Evolutionary conservation across 2,888 invertebrate genomes (phyloP), one percentile per base, ranked within the genome.

Genomic region (Malthinus seriepunctatus): DNA sequence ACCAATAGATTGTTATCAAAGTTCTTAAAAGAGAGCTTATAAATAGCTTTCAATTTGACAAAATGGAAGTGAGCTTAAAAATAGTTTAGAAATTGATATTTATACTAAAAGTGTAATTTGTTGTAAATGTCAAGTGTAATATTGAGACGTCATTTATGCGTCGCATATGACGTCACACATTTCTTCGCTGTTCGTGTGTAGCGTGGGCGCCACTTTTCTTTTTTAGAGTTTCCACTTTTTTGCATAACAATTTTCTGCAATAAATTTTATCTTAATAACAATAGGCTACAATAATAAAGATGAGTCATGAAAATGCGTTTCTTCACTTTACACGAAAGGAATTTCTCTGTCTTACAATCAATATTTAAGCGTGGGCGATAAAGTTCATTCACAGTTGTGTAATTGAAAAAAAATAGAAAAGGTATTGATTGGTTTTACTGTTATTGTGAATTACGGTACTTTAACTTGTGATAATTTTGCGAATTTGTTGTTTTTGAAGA

Each of bases 341-440:
- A 44, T 45, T 52, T 54, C 56, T 35, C 39, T 9, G 44, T 51
- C 32, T 42, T 33, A 31, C 11, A 47, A 57, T 57, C 57, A 57
- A 57, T 57, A 57, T 44, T 37, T 52, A 38, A 32, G 47, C 14
- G 57, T 48, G 32, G 48, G 52, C 46, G 49, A 44, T 23, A 37
- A 39, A 44, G 57, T 57, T 52, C 57, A 57, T 57, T 57, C 57
- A 57, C 52, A 31, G 51, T n/a, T 37, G n/a, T 31, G 8, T 5
- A 39, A 12, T 6, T n/a, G 8, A 1, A 7, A 8, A 39, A 39
- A 39, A 14, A 14, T 7, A 7, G 5, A 2, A 9, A 39, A 23
- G 5, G n/a, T n/a, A n/a, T n/a, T n/a, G n/a, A 23, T 23, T 2
- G 23, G 23, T 5, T 23, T 23, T 23, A 23, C 23, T 23, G 2